A percentile compares a stretch with the other conserved stretches of the same genome.
phyloP scores from a whole-genome alignment of 2,797 vertebrate genomes.

The Crenichthys baileyi region DNA sequence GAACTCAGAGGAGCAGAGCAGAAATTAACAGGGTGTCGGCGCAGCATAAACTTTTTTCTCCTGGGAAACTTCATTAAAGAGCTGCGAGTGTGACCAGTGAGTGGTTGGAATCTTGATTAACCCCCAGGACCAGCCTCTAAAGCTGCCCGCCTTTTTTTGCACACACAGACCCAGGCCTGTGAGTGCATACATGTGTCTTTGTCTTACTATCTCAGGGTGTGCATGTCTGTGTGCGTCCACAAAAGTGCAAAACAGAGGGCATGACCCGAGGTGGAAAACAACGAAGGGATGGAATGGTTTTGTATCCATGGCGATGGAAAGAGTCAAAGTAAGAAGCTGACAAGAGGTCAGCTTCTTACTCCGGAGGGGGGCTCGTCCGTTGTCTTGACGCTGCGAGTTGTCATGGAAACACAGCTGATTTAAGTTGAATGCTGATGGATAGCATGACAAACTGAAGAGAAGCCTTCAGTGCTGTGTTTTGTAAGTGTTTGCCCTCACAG shows the following conservation, averaged over 20 bases:
- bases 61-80: conserved; percentile 51
- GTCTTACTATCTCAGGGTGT: conserved; percentile 25
- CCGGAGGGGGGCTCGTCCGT: conserved; percentile 77
- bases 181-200: conserved; percentile 20
- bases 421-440: conserved; percentile 83
- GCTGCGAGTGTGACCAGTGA: conserved; percentile 59
- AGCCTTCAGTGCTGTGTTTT: neutral
- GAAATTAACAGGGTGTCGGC: conserved; percentile 39
- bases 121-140: conserved; percentile 17
- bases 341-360: conserved; percentile 80
- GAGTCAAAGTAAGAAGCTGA: conserved; percentile 75
- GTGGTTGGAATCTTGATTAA: conserved; percentile 61
- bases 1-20: conserved; percentile 25
- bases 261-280: conserved; percentile 66
- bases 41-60: conserved; percentile 20
- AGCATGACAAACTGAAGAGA: conserved; percentile 38
- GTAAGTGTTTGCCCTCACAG: neutral
- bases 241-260: conserved; percentile 63
- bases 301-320: conserved; percentile 86
- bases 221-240: conserved; percentile 9
- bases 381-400: conserved; percentile 83
- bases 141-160: conserved; percentile 18
- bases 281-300: conserved; percentile 61
- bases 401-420: conserved; percentile 82
- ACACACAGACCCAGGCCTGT: conserved; percentile 17